Conservation (phyloP, 2,888 invertebrate species). For the Philhelius pedissequus region DNA sequence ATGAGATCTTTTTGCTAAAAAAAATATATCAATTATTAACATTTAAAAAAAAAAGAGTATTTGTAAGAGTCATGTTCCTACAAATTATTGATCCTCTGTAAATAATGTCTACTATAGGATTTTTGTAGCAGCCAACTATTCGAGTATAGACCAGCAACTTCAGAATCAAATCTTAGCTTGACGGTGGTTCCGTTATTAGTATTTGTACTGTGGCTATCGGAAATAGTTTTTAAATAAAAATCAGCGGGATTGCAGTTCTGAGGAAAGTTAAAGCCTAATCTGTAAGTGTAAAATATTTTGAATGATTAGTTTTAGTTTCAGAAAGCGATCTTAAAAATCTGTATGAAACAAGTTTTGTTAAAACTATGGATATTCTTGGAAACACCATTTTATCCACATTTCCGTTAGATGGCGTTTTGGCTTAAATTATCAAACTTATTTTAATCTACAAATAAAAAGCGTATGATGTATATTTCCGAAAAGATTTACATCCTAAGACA, state of each 20-base stretch:
- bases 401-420: too few species aligned
- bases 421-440: too few species aligned
- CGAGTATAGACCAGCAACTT: slow-evolving; percentile 73
- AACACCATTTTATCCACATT: too few species aligned
- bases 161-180: slow-evolving; percentile 73
- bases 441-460: too few species aligned
- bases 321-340: too few species aligned
- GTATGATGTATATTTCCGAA: too few species aligned
- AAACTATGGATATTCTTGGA: too few species aligned
- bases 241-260: slow-evolving; percentile 91
- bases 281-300: slow-evolving; percentile 75
- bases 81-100: slow-evolving; percentile 73
- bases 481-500: too few species aligned
- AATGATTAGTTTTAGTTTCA: neutral
- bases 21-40: neutral
- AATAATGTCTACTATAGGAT: slow-evolving; percentile 73
- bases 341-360: too few species aligned
- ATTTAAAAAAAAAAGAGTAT: neutral
- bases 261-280: slow-evolving; percentile 85
- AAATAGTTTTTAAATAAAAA: slow-evolving; percentile 85
- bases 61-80: slow-evolving; percentile 51
- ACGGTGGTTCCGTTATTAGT: slow-evolving; percentile 75
- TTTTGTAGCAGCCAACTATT: slow-evolving; percentile 75
- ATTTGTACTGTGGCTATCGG: slow-evolving; percentile 79
- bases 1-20: slow-evolving; percentile 75